Base-by-base conservation (phyloP, 1,140 invertebrate genomes). In the Andricus grossulariae region DNA sequence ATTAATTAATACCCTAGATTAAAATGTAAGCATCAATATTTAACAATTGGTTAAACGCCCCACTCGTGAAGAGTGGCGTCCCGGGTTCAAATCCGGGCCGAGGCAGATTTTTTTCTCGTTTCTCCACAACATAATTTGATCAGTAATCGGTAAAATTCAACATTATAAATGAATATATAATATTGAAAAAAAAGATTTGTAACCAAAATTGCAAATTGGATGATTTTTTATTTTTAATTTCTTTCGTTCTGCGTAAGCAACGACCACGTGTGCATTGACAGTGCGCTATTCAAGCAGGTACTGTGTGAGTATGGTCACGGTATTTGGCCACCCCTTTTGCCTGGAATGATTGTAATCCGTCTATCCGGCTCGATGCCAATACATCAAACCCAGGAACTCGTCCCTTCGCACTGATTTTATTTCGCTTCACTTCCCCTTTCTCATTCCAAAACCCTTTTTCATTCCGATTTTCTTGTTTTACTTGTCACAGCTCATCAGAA, bases 261-360 rank as follows among this genome's bases (percentile, higher is more conserved):
- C 77, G 73, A 81, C 76, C 80, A 81, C 81, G 78, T 78, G 80
- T 76, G 72, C 77, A 83, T 81, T 77, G 78, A 83, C 82, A 79
- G 66, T 83, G 80, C 79, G 71, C 75, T 78, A 79, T 74, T 72
- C 78, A 81, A 79, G 77, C 79, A 78, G 77, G 75, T 78, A 81
- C 75, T 74, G 21, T 66, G 13, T 45, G 60, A n/a, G 77, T 83
- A 87, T 87, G 89, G 89, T 90, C 90, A 91, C 89, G 90, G 85
- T 91, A 84, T 89, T 90, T 91, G 90, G 88, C 87, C 89, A 90
- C 90, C 89, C 88, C 85, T 84, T 85, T 82, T 75, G 84, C 84
- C 85, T 82, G 83, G 86, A 91, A 91, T 91, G 85, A 90, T 90
- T 90, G 88, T 91, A 90, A 91, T 91, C 89, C 89, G 89, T 90